Conservation (phyloP, 2,888 invertebrate genomes). For the Stenichneumon culpator region DNA sequence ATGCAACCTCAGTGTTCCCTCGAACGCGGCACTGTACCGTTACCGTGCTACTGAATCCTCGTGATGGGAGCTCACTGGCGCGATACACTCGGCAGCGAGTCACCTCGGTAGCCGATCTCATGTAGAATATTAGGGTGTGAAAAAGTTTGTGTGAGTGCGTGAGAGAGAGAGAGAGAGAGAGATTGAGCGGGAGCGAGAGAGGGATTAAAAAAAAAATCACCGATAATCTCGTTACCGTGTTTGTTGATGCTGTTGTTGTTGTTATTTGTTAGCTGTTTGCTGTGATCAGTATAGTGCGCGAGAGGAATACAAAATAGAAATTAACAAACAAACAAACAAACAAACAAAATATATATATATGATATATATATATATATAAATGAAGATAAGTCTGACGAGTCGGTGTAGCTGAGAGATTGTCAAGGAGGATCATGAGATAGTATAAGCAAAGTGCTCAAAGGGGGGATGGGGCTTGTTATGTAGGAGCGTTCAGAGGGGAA, state of each 20-base stretch:
- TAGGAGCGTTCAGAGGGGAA: background rate
- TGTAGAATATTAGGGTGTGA: constrained; percentile 47
- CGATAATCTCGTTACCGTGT: background rate
- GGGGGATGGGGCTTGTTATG: background rate
- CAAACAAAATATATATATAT: background rate
- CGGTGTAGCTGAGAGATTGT: constrained; percentile 2
- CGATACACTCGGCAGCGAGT: constrained; percentile 73
- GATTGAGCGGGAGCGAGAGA: constrained; percentile 26
- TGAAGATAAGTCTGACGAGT: background rate
- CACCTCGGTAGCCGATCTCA: constrained; percentile 77
- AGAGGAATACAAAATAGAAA: background rate
- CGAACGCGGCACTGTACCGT: constrained; percentile 82
- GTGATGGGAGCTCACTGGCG: constrained; percentile 80
- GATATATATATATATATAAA: background rate
- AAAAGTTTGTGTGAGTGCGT: background rate
- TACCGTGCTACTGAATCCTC: constrained; percentile 73
- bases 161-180: constrained; percentile 7
- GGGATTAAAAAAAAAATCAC: background rate
- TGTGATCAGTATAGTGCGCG: constrained; percentile 3
- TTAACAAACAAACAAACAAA: background rate
- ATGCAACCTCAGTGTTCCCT: constrained; percentile 79
- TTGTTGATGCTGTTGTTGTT: constrained; percentile 15
- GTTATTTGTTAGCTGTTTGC: background rate
- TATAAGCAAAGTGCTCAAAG: background rate
- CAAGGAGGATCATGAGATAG: constrained; percentile 12